Conservation (phyloP, 2,113 vertebrate genomes). For the Nibea coibor region DNA sequence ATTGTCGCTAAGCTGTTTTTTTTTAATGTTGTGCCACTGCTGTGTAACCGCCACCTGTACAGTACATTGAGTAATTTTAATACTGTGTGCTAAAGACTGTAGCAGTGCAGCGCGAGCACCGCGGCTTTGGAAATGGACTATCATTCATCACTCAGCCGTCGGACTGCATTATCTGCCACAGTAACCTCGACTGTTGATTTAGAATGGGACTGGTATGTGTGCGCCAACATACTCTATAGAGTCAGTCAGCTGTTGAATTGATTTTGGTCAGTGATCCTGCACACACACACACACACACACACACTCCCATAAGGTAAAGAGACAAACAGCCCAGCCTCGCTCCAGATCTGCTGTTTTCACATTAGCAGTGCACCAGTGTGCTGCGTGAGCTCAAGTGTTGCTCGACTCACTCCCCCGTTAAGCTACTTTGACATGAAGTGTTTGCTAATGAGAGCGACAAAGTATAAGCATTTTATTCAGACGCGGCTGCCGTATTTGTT, state of each 20-base stretch:
- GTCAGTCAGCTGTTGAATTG: slow-evolving; percentile 54
- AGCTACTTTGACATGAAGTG: slow-evolving; percentile 14
- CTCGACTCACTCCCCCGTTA: background rate
- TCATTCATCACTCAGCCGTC: slow-evolving; percentile 42
- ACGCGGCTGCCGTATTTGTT: background rate
- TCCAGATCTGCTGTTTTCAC: slow-evolving; percentile 36
- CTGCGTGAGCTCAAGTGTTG: background rate
- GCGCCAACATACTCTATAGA: slow-evolving; percentile 43
- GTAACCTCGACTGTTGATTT: slow-evolving; percentile 46
- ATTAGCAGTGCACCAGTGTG: background rate
- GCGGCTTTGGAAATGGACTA: slow-evolving; percentile 24
- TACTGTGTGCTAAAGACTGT: background rate
- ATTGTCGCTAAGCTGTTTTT: background rate
- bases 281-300: background rate
- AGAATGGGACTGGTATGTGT: slow-evolving; percentile 13
- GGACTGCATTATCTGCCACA: slow-evolving; percentile 37
- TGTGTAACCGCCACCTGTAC: background rate
- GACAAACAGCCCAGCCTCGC: slow-evolving; percentile 18
- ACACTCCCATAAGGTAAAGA: slow-evolving; percentile 5
- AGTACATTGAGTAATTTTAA: slow-evolving; percentile 9
- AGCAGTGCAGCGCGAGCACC: slow-evolving; percentile 8
- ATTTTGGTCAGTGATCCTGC: slow-evolving; percentile 8
- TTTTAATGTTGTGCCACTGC: background rate
- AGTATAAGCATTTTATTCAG: slow-evolving; percentile 9
- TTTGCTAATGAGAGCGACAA: slow-evolving; percentile 5